Conservation (phyloP, 1,140 invertebrate genomes). For the Philotrypesis tridentata region DNA sequence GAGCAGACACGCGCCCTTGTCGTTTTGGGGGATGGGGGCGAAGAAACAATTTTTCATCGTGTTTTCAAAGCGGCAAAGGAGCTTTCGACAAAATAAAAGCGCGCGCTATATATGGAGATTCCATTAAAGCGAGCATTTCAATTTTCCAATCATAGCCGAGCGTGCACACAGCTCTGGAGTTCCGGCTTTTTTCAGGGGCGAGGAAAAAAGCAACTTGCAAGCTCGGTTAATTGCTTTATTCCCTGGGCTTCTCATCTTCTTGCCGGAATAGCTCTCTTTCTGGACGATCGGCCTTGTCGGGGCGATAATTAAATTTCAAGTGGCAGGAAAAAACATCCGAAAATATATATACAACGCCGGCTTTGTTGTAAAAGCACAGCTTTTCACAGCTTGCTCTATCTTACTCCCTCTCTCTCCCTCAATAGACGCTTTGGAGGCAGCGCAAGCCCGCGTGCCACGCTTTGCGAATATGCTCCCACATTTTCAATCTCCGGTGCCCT, state of each 20-base stretch:
- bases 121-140: background rate
- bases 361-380: background rate
- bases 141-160: background rate
- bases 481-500: constrained; percentile 3
- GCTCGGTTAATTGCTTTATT: background rate
- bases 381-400: background rate
- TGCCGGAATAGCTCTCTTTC: too few relatives aligned
- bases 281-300: background rate
- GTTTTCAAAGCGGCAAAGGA: too few relatives aligned
- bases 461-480: constrained; percentile 2
- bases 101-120: too few relatives aligned
- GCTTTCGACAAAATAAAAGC: too few relatives aligned
- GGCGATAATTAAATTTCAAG: constrained; percentile 12
- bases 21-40: too few relatives aligned
- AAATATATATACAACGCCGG: too few relatives aligned
- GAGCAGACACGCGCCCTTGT: too few relatives aligned
- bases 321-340: background rate
- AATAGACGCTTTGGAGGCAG: background rate
- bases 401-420: too few relatives aligned
- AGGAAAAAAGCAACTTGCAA: background rate
- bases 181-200: background rate
- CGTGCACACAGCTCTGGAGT: too few relatives aligned
- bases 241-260: background rate
- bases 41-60: too few relatives aligned
- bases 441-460: background rate